Evolutionary conservation across 2,888 invertebrate genomes (phyloP).

Genomic region (Lordiphosa andalusiaca): DNA sequence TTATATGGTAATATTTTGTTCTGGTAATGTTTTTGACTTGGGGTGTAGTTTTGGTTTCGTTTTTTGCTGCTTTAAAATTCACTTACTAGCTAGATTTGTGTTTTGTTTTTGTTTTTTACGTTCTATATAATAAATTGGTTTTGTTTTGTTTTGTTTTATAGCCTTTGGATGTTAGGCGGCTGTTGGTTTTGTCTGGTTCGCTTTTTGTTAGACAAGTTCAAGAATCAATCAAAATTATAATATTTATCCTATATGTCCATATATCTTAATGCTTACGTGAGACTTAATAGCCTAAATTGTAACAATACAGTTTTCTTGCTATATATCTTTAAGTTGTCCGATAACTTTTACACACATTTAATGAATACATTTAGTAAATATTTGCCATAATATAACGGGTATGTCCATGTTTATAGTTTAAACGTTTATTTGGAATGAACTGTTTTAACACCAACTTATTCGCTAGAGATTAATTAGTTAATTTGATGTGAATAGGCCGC

Average conservation of each 20-base stretch:
- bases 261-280: slow-evolving; percentile 60
- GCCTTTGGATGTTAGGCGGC: slow-evolving; percentile 47
- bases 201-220: slow-evolving; percentile 67
- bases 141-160: slow-evolving; percentile 60
- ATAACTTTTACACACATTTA: slow-evolving; percentile 65
- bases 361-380: slow-evolving; percentile 42
- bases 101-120: no score
- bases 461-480: slow-evolving; percentile 47
- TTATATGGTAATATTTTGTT: slow-evolving; percentile 57
- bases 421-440: slow-evolving; percentile 57
- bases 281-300: slow-evolving; percentile 68
- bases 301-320: slow-evolving; percentile 59
- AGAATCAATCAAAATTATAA: slow-evolving; percentile 65
- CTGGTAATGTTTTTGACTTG: slow-evolving; percentile 43
- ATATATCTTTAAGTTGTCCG: slow-evolving; percentile 9
- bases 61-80: slow-evolving; percentile 68
- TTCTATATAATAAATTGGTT: slow-evolving; percentile 50
- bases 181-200: slow-evolving; percentile 50
- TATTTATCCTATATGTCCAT: slow-evolving; percentile 57
- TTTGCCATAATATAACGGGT: slow-evolving; percentile 34
- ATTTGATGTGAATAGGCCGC: slow-evolving; percentile 21
- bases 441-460: slow-evolving; percentile 61
- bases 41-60: slow-evolving; percentile 36
- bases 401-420: slow-evolving; percentile 53
- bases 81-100: slow-evolving; percentile 54